These are phyloP conservation scores for Myiopsitta monachus DNA, from an alignment of 2,113 vertebrate genomes.

Conservation along the genomic window DNA sequence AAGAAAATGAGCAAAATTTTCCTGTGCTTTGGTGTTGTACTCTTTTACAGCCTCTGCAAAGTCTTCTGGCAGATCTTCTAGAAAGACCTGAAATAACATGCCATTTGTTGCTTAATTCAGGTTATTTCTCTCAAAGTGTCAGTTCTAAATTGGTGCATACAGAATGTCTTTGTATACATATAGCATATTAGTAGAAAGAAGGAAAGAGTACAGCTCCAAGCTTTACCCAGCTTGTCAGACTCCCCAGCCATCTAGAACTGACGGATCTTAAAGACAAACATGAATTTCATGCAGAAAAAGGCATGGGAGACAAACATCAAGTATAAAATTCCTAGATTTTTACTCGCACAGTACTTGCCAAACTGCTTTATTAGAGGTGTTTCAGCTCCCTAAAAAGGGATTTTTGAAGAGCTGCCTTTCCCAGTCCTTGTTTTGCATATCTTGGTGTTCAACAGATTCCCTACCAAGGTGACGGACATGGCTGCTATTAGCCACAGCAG, in stretches of 20 bases:
- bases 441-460: neutral
- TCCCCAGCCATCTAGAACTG: neutral
- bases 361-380: neutral
- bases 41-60: slow-evolving; percentile 48
- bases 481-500: neutral
- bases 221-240: neutral
- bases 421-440: neutral
- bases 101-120: neutral
- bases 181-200: neutral
- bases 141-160: neutral
- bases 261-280: neutral
- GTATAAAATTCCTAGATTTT: neutral
- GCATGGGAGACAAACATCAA: neutral
- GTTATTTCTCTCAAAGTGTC: neutral
- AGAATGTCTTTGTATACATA: neutral
- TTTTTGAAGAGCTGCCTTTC: neutral
- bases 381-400: neutral
- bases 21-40: slow-evolving; percentile 30
- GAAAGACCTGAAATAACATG: slow-evolving; percentile 32
- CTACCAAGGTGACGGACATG: neutral
- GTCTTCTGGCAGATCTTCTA: slow-evolving; percentile 54
- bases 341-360: neutral
- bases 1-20: slow-evolving; percentile 61
- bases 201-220: neutral
- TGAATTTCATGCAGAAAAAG: neutral